phyloP scores from a whole-genome alignment of 2,888 invertebrate species.

The Agrilus mali region DNA sequence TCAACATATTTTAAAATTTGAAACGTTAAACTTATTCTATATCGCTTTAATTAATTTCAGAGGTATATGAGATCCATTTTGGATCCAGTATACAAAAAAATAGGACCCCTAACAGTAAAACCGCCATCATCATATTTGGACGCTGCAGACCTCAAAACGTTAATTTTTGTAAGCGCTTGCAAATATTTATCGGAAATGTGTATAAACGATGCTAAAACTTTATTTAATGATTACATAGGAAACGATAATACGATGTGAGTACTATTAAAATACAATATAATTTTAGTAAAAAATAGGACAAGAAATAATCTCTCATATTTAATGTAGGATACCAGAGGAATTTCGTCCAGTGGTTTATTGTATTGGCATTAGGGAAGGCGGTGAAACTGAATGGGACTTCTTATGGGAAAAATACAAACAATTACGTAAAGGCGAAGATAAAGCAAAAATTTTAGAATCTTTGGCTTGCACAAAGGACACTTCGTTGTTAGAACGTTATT shows the following conservation, averaged over 20 bases:
- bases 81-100: constrained; percentile 44
- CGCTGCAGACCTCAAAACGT: constrained; percentile 47
- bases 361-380: constrained; percentile 52
- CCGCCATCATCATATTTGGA: constrained; percentile 39
- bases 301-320: background rate
- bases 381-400: constrained; percentile 61
- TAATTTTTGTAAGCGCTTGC: constrained; percentile 49
- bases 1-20: constrained; percentile 1
- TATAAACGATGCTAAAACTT: constrained; percentile 43
- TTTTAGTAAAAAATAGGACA: too few relatives aligned
- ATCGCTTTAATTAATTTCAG: too few relatives aligned
- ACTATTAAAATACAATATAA: too few relatives aligned
- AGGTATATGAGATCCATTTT: constrained; percentile 54
- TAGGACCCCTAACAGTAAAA: constrained; percentile 42
- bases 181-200: constrained; percentile 49
- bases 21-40: too few relatives aligned
- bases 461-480: constrained; percentile 54
- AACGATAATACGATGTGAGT: constrained; percentile 36
- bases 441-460: constrained; percentile 47
- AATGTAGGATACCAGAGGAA: constrained; percentile 54
- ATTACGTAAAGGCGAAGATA: constrained; percentile 56
- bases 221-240: constrained; percentile 50
- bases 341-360: constrained; percentile 62
- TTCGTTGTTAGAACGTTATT: constrained; percentile 45
- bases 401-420: constrained; percentile 49